Conservation (phyloP, 2,888 invertebrate species). For the Drosophila parthenogenetica region DNA sequence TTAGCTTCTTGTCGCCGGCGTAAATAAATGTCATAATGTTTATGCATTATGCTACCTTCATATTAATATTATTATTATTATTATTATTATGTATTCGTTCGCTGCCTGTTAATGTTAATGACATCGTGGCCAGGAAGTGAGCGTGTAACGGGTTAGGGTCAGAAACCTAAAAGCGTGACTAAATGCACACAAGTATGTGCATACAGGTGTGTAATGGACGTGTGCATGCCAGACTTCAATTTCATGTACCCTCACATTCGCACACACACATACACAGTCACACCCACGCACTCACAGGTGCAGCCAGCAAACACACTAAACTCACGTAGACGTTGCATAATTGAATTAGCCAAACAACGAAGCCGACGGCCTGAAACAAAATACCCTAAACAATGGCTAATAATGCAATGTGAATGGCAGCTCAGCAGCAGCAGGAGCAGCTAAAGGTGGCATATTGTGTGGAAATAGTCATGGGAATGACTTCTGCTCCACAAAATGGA, state of each 20-base stretch:
- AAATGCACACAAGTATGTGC: conserved; percentile 55
- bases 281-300: conserved; percentile 27
- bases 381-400: conserved; percentile 59
- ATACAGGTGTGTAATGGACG: conserved; percentile 56
- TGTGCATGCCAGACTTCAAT: conserved; percentile 50
- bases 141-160: neutral
- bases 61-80: conserved; percentile 33
- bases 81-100: conserved; percentile 42
- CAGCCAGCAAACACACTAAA: conserved; percentile 19
- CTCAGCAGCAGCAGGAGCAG: conserved; percentile 14
- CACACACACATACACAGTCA: conserved; percentile 19
- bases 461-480: conserved; percentile 31
- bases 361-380: conserved; percentile 46
- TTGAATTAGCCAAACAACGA: conserved; percentile 73
- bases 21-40: conserved; percentile 57
- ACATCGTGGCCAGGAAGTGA: neutral
- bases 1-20: conserved; percentile 21
- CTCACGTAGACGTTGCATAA: conserved; percentile 58
- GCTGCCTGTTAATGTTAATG: conserved; percentile 42
- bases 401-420: conserved; percentile 47
- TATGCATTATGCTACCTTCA: conserved; percentile 41
- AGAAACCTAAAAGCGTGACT: conserved; percentile 55
- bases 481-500: neutral
- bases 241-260: conserved; percentile 39
- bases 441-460: conserved; percentile 34